Percentiles rank a stretch among this genome's conserved stretches.
phyloP scores from a whole-genome alignment of 1,140 invertebrate genomes.

The Cotesia vestalis region DNA sequence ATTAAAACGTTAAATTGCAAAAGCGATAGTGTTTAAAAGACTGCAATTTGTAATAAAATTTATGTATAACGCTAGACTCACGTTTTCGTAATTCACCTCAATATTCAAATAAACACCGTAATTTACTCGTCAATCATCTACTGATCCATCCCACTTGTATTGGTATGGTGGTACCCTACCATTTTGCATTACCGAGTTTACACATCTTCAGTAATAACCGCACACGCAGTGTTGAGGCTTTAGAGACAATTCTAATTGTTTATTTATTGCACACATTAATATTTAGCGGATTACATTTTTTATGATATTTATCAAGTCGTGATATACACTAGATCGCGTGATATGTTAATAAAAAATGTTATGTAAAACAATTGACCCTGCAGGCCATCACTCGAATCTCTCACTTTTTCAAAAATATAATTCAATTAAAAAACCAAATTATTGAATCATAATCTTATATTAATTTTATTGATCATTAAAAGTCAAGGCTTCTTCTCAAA shows the following conservation, averaged over 20 bases:
- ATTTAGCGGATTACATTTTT: not conserved
- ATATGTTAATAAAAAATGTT: slow-evolving; percentile 5
- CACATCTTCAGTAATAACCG: not conserved
- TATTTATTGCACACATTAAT: no score
- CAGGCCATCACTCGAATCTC: not conserved
- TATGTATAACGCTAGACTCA: slow-evolving; percentile 7
- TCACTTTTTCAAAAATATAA: no score
- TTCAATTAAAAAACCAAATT: no score
- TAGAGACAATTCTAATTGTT: not conserved
- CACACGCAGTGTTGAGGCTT: not conserved
- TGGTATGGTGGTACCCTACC: not conserved
- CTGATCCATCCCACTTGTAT: not conserved
- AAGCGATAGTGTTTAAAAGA: not conserved
- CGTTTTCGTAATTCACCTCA: slow-evolving; percentile 20
- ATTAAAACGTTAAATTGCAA: no score
- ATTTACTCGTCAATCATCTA: slow-evolving; percentile 32
- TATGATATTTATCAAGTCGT: not conserved
- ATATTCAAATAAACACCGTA: slow-evolving; percentile 8
- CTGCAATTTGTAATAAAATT: not conserved
- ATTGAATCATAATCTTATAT: no score
- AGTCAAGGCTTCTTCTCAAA: no score
- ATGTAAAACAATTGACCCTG: not conserved
- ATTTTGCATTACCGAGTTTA: not conserved
- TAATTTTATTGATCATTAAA: no score
- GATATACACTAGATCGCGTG: slow-evolving; percentile 11